phyloP scores from a whole-genome alignment of 2,888 invertebrate species.

The Agrilus mali region DNA sequence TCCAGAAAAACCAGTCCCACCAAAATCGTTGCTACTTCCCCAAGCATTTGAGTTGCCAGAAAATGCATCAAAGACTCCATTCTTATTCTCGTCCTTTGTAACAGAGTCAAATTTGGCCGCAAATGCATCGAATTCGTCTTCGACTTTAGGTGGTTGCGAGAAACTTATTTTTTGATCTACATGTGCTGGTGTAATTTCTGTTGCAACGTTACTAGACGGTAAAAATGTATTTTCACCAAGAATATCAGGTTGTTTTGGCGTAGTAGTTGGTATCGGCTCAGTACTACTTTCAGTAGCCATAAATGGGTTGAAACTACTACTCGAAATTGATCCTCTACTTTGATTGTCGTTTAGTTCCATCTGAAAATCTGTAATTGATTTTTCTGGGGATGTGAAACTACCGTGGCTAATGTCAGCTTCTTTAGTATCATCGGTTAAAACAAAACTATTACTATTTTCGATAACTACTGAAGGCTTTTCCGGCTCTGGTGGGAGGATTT shows the following conservation, averaged over 20 bases:
- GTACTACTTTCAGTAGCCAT: conserved; percentile 24
- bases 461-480: too few species aligned
- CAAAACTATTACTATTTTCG: too few species aligned
- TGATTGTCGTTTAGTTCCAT: conserved; percentile 34
- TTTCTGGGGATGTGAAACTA: conserved; percentile 27
- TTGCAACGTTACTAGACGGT: too few species aligned
- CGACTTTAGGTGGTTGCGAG: conserved; percentile 3
- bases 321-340: conserved; percentile 30
- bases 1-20: conserved; percentile 26
- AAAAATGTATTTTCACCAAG: conserved; percentile 11
- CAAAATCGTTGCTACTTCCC: conserved; percentile 29
- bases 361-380: conserved; percentile 27
- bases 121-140: conserved; percentile 74
- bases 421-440: too few species aligned
- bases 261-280: conserved; percentile 18
- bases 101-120: conserved; percentile 78
- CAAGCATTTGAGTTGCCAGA: conserved; percentile 30
- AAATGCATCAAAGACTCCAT: conserved; percentile 43
- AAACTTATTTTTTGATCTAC: not conserved
- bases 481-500: too few species aligned
- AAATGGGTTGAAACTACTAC: conserved; percentile 38
- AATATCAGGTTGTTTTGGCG: conserved; percentile 15
- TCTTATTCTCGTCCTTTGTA: conserved; percentile 34
- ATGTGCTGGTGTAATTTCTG: not conserved
- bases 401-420: conserved; percentile 16